Evolutionary conservation across 2,113 vertebrate species (phyloP).

Genomic region (Tragulus kanchil): DNA sequence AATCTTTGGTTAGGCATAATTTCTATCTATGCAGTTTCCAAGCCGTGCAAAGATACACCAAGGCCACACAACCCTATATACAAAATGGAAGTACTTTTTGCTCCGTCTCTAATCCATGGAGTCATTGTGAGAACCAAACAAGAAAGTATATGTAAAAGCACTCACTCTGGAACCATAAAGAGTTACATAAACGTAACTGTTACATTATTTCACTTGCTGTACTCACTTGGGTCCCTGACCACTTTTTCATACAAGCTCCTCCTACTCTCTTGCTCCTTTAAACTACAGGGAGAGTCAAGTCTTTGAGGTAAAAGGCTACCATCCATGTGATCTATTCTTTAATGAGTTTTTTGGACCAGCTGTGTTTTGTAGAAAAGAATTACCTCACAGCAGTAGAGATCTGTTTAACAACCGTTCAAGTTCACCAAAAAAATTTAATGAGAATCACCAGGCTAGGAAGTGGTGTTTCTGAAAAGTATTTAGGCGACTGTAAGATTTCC

Average conservation of each 20-base stretch:
- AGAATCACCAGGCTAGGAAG: constrained; percentile 37
- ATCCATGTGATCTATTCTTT: background rate
- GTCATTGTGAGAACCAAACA: background rate
- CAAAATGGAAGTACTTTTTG: constrained; percentile 40
- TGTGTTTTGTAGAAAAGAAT: background rate
- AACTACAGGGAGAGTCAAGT: background rate
- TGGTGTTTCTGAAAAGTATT: background rate
- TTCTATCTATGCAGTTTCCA: background rate
- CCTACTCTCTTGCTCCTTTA: constrained; percentile 28
- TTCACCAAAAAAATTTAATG: background rate
- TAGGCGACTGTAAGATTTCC: background rate
- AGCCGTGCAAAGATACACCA: too few species aligned
- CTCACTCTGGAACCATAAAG: background rate
- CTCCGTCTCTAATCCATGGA: background rate
- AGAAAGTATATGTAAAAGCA: background rate
- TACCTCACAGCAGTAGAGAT: background rate
- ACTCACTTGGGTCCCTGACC: background rate
- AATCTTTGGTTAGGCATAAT: background rate
- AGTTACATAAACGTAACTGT: background rate
- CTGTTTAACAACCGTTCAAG: background rate
- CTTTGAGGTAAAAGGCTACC: background rate
- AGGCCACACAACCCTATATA: too few species aligned
- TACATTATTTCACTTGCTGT: background rate
- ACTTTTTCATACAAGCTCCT: background rate
- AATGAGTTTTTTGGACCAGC: background rate